These are phyloP conservation scores for Podarcis lilfordi DNA, from an alignment of 2,797 vertebrate genomes.

Conservation along the genomic window DNA sequence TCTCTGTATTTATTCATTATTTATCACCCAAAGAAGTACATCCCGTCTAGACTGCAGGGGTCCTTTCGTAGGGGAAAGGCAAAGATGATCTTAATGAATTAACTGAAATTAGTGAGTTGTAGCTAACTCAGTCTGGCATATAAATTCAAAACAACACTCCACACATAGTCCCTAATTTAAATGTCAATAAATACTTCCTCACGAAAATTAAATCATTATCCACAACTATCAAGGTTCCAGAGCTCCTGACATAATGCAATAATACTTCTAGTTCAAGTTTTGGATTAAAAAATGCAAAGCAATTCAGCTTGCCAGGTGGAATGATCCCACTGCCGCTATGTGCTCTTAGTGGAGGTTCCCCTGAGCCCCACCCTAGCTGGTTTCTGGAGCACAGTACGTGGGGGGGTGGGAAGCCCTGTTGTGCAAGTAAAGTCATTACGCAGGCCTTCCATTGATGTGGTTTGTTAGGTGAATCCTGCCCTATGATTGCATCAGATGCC, in stretches of 20 bases:
- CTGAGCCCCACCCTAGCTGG: no score
- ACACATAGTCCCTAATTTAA: background rate
- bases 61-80: conserved; percentile 62
- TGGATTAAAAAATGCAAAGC: background rate
- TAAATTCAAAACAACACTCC: conserved; percentile 19
- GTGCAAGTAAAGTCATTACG: no score
- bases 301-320: no score
- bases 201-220: conserved; percentile 29
- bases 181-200: conserved; percentile 22
- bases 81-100: conserved; percentile 64
- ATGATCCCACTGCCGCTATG: no score
- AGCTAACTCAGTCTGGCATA: conserved; percentile 45
- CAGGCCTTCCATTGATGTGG: no score
- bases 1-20: conserved; percentile 75
- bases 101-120: conserved; percentile 63
- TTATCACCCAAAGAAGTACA: conserved; percentile 72
- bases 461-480: no score
- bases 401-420: no score
- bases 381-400: no score
- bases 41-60: conserved; percentile 70
- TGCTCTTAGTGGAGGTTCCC: no score
- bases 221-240: background rate
- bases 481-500: no score
- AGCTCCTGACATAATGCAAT: conserved; percentile 39
- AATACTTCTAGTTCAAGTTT: conserved; percentile 15